Evolutionary conservation across 2,797 vertebrate species (phyloP).

Genomic region (Platalea minor): DNA sequence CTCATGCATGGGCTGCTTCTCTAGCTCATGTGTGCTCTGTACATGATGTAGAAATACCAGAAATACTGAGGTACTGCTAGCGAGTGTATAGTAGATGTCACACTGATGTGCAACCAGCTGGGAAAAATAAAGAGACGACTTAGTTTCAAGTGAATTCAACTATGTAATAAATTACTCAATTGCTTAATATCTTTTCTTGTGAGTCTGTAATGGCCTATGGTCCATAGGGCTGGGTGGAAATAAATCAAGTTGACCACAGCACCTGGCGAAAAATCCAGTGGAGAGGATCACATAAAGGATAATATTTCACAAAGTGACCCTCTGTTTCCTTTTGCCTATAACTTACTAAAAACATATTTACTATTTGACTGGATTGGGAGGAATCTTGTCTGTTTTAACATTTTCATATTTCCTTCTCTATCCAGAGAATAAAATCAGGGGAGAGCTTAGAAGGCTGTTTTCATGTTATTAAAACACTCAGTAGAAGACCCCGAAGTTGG

Average conservation of each 20-base stretch:
- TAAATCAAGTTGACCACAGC: neutral
- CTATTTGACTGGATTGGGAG: neutral
- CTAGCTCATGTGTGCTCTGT: neutral
- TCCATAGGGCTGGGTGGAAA: neutral
- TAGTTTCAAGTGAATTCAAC: neutral
- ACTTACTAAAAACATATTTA: neutral
- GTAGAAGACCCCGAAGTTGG: conserved; percentile 89
- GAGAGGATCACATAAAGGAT: neutral
- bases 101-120: neutral
- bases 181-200: neutral
- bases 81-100: neutral
- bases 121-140: neutral
- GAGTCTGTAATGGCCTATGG: neutral
- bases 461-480: conserved; percentile 93
- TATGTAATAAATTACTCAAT: neutral
- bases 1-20: neutral
- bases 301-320: neutral
- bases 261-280: neutral
- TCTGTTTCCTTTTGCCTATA: neutral
- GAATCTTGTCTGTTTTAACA: neutral
- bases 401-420: neutral
- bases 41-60: neutral
- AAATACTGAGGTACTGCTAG: neutral
- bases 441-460: conserved; percentile 96
- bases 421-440: conserved; percentile 88